These are phyloP conservation scores for Cynocephalus volans DNA, from an alignment of 2,113 vertebrate genomes.

Conservation along the genomic window DNA sequence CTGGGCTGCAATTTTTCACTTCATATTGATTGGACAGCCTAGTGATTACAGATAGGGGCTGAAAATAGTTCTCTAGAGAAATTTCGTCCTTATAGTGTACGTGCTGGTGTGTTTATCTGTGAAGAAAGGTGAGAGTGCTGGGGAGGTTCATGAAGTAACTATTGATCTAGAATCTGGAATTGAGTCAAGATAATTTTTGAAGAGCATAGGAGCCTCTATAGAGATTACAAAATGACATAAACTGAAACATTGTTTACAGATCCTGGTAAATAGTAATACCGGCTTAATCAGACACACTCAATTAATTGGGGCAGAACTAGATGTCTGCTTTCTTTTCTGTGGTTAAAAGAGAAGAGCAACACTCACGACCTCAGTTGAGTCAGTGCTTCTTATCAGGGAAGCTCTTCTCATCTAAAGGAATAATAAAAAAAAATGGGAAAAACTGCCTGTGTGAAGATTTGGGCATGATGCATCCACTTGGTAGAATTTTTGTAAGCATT, in stretches of 20 bases:
- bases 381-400: background rate
- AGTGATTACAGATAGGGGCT: conserved; percentile 76
- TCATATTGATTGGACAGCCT: conserved; percentile 85
- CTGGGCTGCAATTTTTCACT: conserved; percentile 84
- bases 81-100: conserved; percentile 24
- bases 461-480: background rate
- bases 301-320: background rate
- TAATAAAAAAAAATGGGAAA: background rate
- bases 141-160: conserved; percentile 48
- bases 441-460: background rate
- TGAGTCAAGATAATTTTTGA: background rate
- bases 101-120: background rate
- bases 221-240: conserved; percentile 42
- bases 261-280: background rate
- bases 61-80: conserved; percentile 76
- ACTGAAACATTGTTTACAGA: background rate
- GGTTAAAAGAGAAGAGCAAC: background rate
- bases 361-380: background rate
- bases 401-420: background rate
- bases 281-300: background rate
- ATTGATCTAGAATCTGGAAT: conserved; percentile 52
- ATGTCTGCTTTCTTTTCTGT: background rate
- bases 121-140: background rate
- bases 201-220: background rate
- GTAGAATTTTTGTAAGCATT: background rate